Evolutionary conservation across 1,140 invertebrate species (phyloP), one percentile per base, ranked within the genome.

Genomic region (Vanessa tameamea): DNA sequence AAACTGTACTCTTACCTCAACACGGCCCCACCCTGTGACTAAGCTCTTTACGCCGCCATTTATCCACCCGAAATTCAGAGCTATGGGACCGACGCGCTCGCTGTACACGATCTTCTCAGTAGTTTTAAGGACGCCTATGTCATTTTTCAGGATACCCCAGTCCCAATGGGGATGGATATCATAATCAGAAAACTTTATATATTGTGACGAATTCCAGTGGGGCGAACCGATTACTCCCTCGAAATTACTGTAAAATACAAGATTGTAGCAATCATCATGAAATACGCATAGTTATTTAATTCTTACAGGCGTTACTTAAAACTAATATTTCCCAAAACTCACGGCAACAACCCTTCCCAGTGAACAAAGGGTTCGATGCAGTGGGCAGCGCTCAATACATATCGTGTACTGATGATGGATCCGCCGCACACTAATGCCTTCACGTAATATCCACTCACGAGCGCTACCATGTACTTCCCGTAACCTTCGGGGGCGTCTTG

Each of bases 341-440:
- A 88, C 86, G 69, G 55, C 2, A 72, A 16, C 1, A 87, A 59
- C 9, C 75, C 16, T 9, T 78, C 82, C 70, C 78, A 72, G 14
- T 57, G 15, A 1, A 85, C 66, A 26, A 75, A 72, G 13, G 79
- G 69, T 0, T 83, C 78, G 14, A 87, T 75, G 47, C 87, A 88
- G 53, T 90, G 88, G 2, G 86, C 85, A 1, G 88, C 87, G 1
- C 81, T 87, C 43, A 90, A 64, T 0, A 88, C 61, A 50, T 75
- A 68, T 1, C 53, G 43, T 1, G 20, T 26, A 0, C 71, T 78
- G 11, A 90, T 71, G 37, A 87, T 78, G 31, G 86, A 85, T 0
- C 78, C 88, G 9, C 88, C 88, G 69, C 88, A 90, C 5, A 77
- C 50, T 0, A 88, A 43, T 1, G 37, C 61, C 7, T 14, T 75